Evolutionary conservation across 2,113 vertebrate genomes (phyloP).

Genomic region (Syrmaticus mikado): DNA sequence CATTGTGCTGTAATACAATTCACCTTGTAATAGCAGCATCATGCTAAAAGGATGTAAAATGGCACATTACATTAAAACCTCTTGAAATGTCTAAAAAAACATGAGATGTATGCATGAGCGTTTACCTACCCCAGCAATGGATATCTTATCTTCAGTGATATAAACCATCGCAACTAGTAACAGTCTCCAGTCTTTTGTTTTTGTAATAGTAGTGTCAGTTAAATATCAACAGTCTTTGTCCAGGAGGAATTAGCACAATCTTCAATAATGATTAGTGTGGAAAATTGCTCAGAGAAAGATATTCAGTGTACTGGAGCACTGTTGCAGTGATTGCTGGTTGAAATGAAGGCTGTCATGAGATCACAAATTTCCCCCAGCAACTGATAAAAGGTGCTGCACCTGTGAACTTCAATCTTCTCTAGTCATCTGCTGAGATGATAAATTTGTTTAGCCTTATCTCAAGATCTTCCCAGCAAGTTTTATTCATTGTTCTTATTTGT

Average conservation of each 20-base stretch:
- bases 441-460: not conserved
- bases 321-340: not conserved
- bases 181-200: not conserved
- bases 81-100: not conserved
- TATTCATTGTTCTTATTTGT: fast-evolving
- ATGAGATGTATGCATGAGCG: not conserved
- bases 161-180: not conserved
- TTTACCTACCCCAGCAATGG: not conserved
- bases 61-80: not conserved
- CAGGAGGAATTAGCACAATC: not conserved
- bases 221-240: not conserved
- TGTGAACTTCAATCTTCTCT: not conserved
- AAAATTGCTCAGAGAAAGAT: not conserved
- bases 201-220: not conserved
- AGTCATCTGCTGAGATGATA: not conserved
- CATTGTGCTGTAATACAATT: not conserved
- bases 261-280: not conserved
- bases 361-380: not conserved
- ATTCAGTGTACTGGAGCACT: not conserved
- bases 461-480: not conserved
- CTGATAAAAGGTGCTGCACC: not conserved
- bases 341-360: not conserved
- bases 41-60: not conserved
- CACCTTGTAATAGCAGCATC: not conserved
- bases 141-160: not conserved